Evolutionary conservation across 2,888 invertebrate genomes (phyloP).

Genomic region (Fissipunctia ypsillon): DNA sequence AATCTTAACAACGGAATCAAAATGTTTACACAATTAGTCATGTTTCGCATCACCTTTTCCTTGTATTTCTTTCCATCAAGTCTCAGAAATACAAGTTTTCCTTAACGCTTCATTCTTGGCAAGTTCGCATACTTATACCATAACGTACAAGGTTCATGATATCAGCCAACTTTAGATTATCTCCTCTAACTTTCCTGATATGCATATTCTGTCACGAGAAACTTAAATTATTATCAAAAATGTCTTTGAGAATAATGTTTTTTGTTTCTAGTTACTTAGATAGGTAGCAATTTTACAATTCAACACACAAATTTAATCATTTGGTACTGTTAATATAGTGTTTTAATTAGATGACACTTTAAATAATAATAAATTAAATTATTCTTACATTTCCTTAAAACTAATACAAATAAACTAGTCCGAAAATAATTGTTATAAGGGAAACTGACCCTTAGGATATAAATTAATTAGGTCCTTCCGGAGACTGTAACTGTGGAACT

Average conservation of each 20-base stretch:
- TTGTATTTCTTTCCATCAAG: not conserved
- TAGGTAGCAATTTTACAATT: not conserved
- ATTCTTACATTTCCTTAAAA: no score
- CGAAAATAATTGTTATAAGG: no score
- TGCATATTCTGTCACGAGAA: conserved; percentile 9
- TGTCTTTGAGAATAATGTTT: not conserved
- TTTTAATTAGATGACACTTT: no score
- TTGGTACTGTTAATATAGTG: no score
- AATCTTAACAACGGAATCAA: conserved; percentile 18
- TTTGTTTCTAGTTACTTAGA: not conserved
- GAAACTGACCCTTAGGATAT: no score
- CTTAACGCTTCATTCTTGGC: not conserved
- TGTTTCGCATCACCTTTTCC: conserved; percentile 5
- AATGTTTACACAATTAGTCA: conserved; percentile 23
- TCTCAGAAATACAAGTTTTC: conserved; percentile 1
- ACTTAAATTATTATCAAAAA: conserved; percentile 7
- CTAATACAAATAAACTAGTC: no score
- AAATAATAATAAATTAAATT: no score
- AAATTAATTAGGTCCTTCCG: no score
- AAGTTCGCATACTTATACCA: not conserved
- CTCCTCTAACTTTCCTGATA: conserved; percentile 23
- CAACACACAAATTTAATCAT: no score
- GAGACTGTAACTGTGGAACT: no score
- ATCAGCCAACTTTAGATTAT: conserved; percentile 33
- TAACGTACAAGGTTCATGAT: conserved; percentile 21